phyloP scores from a whole-genome alignment of 2,888 invertebrate genomes.

The Nephrotoma guestfalica region DNA sequence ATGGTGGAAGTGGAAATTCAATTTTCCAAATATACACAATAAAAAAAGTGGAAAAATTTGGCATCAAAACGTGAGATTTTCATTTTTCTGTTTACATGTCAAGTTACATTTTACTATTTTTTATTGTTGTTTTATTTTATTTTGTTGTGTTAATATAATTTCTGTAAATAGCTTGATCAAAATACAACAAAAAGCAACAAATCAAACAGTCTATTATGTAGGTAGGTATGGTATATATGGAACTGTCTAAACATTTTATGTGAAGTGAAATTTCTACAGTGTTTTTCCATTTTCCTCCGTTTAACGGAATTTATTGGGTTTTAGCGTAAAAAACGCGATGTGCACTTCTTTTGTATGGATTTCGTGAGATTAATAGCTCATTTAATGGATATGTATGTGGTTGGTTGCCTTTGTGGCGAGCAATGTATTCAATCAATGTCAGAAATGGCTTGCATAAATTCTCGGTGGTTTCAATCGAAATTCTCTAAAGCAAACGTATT shows the following conservation, averaged over 20 bases:
- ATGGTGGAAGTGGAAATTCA: background rate
- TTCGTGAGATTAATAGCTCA: background rate
- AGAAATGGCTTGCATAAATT: background rate
- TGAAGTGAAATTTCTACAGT: background rate
- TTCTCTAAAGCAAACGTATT: too few species aligned
- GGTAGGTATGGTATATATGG: background rate
- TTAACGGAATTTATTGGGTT: background rate
- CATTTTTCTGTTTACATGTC: background rate
- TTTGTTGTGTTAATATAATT: background rate
- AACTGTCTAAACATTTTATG: background rate
- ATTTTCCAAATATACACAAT: background rate
- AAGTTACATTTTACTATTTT: background rate
- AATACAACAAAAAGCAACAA: background rate
- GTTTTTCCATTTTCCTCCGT: background rate
- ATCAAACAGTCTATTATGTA: background rate
- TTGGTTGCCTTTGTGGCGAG: background rate
- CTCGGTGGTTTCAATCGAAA: too few species aligned
- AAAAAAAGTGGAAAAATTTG: background rate
- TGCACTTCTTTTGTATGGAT: background rate
- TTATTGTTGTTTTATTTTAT: background rate
- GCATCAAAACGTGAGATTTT: background rate
- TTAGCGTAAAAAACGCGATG: background rate
- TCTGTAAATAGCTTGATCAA: background rate
- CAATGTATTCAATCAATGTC: background rate
- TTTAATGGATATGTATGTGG: background rate